Conservation (phyloP, 1,140 invertebrate species). For the Oreohelix idahoensis region DNA sequence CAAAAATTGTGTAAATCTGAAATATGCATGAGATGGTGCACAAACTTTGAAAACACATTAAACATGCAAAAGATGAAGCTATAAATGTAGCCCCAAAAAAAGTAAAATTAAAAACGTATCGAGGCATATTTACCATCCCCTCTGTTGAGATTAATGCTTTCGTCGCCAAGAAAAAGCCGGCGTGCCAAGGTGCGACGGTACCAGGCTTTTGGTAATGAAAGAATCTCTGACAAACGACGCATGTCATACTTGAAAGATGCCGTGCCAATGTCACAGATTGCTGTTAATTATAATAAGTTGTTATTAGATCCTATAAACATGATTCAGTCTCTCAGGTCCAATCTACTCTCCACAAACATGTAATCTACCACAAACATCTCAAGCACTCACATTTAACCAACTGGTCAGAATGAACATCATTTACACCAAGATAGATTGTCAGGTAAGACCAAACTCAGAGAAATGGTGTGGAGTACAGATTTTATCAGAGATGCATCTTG, state of each 20-base stretch:
- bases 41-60: not conserved
- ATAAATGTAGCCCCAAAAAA: not conserved
- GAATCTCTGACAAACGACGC: constrained; percentile 95
- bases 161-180: constrained; percentile 92
- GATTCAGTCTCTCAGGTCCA: too few relatives aligned
- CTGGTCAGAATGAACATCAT: too few relatives aligned
- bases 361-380: too few relatives aligned
- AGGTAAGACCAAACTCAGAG: too few relatives aligned
- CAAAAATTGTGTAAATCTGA: too few relatives aligned
- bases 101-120: not conserved
- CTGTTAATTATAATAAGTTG: constrained; percentile 71
- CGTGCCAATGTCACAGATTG: constrained; percentile 95
- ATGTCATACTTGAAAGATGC: constrained; percentile 99
- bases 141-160: constrained; percentile 57
- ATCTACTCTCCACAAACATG: too few relatives aligned
- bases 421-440: too few relatives aligned
- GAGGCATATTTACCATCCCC: constrained; percentile 59
- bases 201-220: constrained; percentile 99
- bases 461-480: too few relatives aligned
- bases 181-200: constrained; percentile 89
- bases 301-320: not conserved
- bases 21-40: not conserved
- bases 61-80: not conserved
- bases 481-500: too few relatives aligned
- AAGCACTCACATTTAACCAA: too few relatives aligned